Base-by-base conservation (phyloP, 2,113 vertebrate species). In the Drymodes brunneopygia region DNA sequence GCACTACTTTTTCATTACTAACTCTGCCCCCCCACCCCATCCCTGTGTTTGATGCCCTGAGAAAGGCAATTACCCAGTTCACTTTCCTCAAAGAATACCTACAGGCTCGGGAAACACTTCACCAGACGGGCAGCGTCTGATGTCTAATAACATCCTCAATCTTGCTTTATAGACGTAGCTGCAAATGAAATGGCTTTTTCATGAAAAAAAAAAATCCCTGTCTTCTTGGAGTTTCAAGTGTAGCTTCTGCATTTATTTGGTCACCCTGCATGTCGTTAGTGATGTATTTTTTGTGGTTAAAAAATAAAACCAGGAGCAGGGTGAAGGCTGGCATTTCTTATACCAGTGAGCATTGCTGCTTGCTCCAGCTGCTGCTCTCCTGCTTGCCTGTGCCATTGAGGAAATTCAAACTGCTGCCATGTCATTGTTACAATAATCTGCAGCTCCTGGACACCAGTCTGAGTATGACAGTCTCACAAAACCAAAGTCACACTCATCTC, bases 1-100 rank as follows among this genome's bases (percentile, higher is more conserved):
- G 70, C 14, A 7, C 23, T 69, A n/a, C 18, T 15, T 79, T 90
- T 75, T 53, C 86, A 77, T 94, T 77, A 29, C 36, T 45, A 3
- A n/a, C 40, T 79, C 70, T 75, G 40, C 6, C n/a, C 21, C 38
- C 11, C 20, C 11, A 11, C 8, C 20, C 44, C 35, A 70, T 81
- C 78, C 25, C 67, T 74, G 70, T 84, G 79, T 75, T 89, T 92
- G 96, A 95, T 94, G 89, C 81, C 56, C 88, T 69, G 57, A 92
- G 69, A 97, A 96, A 94, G 86, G 80, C 88, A 91, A 96, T 97
- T 95, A 93, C 57, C 57, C 73, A 53, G 45, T 91, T 95, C 86
- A 67, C 90, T 93, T 87, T 96, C 93, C 93, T 85, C 17, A 3
- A 72, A 92, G 74, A 48, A 79, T 58, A 81, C 86, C 89, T 81